Evolutionary conservation across 2,888 invertebrate genomes (phyloP).

Genomic region (Trypoxylon attenuatum): DNA sequence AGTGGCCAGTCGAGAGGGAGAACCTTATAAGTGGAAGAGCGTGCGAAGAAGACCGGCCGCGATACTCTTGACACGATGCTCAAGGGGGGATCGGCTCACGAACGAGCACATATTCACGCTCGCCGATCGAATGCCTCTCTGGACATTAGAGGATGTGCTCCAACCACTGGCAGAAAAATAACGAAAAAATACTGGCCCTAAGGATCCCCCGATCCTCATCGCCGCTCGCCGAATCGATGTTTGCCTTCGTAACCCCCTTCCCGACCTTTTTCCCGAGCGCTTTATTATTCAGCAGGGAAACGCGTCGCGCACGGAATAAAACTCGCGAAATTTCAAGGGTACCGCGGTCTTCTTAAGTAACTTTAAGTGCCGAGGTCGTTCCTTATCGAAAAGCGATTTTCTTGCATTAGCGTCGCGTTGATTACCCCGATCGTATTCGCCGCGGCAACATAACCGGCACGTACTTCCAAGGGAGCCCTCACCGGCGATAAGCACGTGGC

Average conservation of each 20-base stretch:
- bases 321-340: too few relatives aligned
- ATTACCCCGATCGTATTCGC: neutral
- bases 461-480: neutral
- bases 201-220: conserved; percentile 15
- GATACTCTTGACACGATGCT: conserved; percentile 25
- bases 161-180: conserved; percentile 35
- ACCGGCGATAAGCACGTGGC: neutral
- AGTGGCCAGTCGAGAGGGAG: conserved; percentile 15
- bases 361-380: too few relatives aligned
- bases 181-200: conserved; percentile 24
- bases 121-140: conserved; percentile 38
- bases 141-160: conserved; percentile 44
- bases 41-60: conserved; percentile 53
- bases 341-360: too few relatives aligned
- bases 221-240: conserved; percentile 6
- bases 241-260: neutral
- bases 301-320: too few relatives aligned
- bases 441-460: too few relatives aligned
- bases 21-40: conserved; percentile 63
- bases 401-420: too few relatives aligned
- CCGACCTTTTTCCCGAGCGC: too few relatives aligned
- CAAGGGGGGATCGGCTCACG: conserved; percentile 10
- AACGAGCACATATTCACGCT: conserved; percentile 42
- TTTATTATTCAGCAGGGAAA: too few relatives aligned
- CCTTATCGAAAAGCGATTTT: too few relatives aligned